Evolutionary conservation across 23 tunicate genomes (phyloP).

Genomic region (Styela clava): DNA sequence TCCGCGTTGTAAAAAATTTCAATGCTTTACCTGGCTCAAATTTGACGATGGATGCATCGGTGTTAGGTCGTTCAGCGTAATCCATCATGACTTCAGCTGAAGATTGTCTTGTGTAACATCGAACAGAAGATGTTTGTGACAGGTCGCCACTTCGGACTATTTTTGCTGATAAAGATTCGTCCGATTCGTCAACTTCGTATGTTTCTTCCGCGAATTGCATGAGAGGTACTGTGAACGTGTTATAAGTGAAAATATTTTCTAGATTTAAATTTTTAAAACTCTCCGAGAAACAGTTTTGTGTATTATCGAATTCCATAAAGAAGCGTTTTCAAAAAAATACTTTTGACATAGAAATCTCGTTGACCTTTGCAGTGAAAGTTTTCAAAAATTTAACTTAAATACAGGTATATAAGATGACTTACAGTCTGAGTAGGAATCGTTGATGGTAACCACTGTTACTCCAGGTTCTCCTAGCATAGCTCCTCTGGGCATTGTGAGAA

Average conservation of each 20-base stretch:
- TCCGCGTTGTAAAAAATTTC: too few relatives aligned
- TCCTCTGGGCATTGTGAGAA: slow-evolving; percentile 69
- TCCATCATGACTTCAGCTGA: slow-evolving; percentile 92
- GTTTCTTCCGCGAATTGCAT: slow-evolving; percentile 63
- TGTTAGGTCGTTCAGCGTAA: slow-evolving; percentile 93
- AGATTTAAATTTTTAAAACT: too few relatives aligned
- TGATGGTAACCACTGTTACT: slow-evolving; percentile 58
- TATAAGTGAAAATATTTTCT: background rate
- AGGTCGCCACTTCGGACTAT: slow-evolving; percentile 90
- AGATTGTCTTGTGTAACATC: slow-evolving; percentile 97
- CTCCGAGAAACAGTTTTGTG: too few relatives aligned
- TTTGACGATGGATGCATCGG: slow-evolving; percentile 68
- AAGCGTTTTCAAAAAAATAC: too few relatives aligned
- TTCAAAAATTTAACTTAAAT: too few relatives aligned
- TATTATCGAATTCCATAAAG: too few relatives aligned
- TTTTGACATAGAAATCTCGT: background rate
- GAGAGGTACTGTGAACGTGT: slow-evolving; percentile 70
- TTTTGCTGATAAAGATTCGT: slow-evolving; percentile 41
- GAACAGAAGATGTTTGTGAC: slow-evolving; percentile 62
- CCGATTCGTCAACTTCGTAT: slow-evolving; percentile 71
- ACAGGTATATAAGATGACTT: slow-evolving; percentile 52
- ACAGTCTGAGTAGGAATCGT: slow-evolving; percentile 76
- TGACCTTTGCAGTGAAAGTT: too few relatives aligned
- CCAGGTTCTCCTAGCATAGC: slow-evolving; percentile 84
- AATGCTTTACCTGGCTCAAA: slow-evolving; percentile 72